Percentiles rank a stretch among this genome's conserved stretches.
phyloP scores from a whole-genome alignment of 2,797 vertebrate species.

The Pseudotriccus pelzelni region DNA sequence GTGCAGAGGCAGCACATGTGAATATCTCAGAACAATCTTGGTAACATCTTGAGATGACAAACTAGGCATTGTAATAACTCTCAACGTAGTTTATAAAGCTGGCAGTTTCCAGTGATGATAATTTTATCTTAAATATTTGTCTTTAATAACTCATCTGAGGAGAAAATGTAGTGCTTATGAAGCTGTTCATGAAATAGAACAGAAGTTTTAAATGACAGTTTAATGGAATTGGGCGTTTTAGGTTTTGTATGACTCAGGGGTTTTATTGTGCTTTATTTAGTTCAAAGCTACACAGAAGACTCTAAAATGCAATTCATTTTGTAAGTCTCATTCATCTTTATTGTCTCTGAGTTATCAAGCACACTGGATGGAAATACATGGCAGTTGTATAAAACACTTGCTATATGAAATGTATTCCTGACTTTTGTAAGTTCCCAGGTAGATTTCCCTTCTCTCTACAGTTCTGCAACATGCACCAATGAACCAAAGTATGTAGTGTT shows the following conservation, averaged over 20 bases:
- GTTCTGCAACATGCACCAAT: conserved; percentile 26
- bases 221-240: conserved; percentile 2
- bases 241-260: neutral
- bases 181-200: neutral
- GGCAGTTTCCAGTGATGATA: neutral
- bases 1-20: conserved; percentile 28
- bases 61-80: neutral
- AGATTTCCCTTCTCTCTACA: neutral
- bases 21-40: neutral
- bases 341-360: conserved; percentile 18
- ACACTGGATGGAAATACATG: neutral
- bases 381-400: neutral
- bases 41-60: neutral
- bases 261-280: conserved; percentile 18
- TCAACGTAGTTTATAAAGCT: conserved; percentile 1
- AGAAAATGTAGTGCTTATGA: neutral
- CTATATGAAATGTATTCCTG: conserved; percentile 19
- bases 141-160: neutral
- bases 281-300: conserved; percentile 8
- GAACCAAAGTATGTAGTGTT: conserved; percentile 51
- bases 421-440: neutral
- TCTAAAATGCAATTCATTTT: conserved; percentile 24
- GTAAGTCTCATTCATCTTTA: neutral
- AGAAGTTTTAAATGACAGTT: conserved; percentile 10
- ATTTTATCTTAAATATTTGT: conserved; percentile 6